A percentile compares a stretch with the other conserved stretches of the same genome.
Evolutionary conservation across 2,888 invertebrate species (phyloP).

Genomic region (Drosophila phalerata): DNA sequence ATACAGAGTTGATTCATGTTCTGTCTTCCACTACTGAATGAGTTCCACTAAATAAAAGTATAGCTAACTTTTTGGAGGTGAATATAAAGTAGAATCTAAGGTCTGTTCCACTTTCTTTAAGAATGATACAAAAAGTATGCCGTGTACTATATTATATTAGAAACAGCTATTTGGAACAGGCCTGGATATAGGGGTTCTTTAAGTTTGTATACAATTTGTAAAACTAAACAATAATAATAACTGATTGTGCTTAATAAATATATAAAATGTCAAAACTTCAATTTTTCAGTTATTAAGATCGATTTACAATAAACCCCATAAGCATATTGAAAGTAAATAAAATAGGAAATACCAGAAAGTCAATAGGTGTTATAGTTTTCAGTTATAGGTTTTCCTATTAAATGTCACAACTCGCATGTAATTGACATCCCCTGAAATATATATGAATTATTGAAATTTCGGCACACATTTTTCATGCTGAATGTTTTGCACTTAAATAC

Average conservation of each 20-base stretch:
- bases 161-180: not conserved
- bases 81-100: not conserved
- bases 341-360: not conserved
- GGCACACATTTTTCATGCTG: constrained; percentile 38
- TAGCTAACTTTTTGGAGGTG: constrained; percentile 10
- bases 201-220: constrained; percentile 2
- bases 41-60: not conserved
- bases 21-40: not conserved
- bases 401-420: constrained; percentile 36
- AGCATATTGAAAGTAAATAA: constrained; percentile 1
- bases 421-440: constrained; percentile 8
- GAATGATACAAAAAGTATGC: constrained; percentile 10
- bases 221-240: not conserved
- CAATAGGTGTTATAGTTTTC: constrained; percentile 2
- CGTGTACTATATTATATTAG: not conserved
- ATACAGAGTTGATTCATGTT: not conserved
- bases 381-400: not conserved
- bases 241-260: not conserved
- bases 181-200: not conserved
- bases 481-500: constrained; percentile 42
- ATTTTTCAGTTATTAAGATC: not conserved
- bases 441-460: constrained; percentile 12
- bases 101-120: not conserved
- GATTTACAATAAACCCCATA: not conserved
- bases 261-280: not conserved